Percentiles rank a stretch among this genome's conserved stretches.
Evolutionary conservation across 2,797 vertebrate genomes (phyloP).

Genomic region (Emydoidea blandingii): DNA sequence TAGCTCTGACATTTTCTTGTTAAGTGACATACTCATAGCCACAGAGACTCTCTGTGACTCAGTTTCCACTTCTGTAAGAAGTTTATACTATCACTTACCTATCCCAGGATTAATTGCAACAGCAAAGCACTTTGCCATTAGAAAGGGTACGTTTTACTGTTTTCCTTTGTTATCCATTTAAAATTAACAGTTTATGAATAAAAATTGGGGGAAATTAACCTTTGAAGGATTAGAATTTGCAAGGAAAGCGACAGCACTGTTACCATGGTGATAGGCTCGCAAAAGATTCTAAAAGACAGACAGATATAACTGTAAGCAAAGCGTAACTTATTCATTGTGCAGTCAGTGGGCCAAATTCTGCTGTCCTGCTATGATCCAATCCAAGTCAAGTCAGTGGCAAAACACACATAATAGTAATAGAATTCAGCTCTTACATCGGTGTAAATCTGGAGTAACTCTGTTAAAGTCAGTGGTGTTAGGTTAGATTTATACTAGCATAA

Average conservation of each 20-base stretch:
- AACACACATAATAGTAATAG: constrained; percentile 21
- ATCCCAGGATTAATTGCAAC: constrained; percentile 42
- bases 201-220: constrained; percentile 41
- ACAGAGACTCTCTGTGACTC: neutral
- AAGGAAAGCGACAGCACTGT: neutral
- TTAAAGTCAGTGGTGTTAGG: constrained; percentile 4
- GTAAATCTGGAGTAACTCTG: neutral
- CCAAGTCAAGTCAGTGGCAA: neutral
- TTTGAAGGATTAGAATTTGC: neutral
- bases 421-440: constrained; percentile 17
- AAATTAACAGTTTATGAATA: constrained; percentile 29
- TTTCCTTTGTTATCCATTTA: constrained; percentile 26
- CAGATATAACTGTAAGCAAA: neutral
- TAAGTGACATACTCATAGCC: neutral
- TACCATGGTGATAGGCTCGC: neutral
- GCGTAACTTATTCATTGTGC: neutral
- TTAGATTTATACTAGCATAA: neutral
- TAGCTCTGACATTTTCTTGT: neutral
- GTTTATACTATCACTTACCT: constrained; percentile 32
- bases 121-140: neutral
- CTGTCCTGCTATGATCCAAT: neutral
- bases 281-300: neutral
- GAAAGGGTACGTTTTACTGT: constrained; percentile 47
- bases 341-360: neutral
- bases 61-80: neutral